A percentile compares a stretch with the other conserved stretches of the same genome.
Evolutionary conservation across 1,140 invertebrate genomes (phyloP).

Genomic region (Conus ventricosus): DNA sequence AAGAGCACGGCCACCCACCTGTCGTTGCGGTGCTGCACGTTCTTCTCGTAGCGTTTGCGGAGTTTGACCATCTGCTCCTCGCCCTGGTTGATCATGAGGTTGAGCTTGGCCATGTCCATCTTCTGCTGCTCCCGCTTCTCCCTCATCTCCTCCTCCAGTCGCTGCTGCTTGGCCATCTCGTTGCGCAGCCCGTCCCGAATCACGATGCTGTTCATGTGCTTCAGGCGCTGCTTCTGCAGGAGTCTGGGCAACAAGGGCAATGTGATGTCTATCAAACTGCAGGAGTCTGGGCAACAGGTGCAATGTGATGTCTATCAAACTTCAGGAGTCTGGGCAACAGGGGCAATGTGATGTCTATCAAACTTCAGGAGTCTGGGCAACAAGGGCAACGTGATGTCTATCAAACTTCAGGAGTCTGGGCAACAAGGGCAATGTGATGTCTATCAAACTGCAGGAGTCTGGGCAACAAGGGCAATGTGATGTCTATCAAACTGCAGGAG

Average conservation of each 20-base stretch:
- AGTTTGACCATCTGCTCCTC: constrained; percentile 74
- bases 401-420: constrained; percentile 58
- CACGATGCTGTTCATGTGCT: constrained; percentile 71
- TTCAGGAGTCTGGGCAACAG: constrained; percentile 58
- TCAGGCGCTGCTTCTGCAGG: constrained; percentile 71
- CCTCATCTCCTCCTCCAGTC: constrained; percentile 70
- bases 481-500: constrained; percentile 56
- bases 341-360: too few relatives aligned
- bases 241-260: constrained; percentile 49
- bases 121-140: constrained; percentile 73
- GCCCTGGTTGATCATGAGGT: constrained; percentile 74
- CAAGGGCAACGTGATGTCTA: too few relatives aligned
- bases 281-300: constrained; percentile 55
- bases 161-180: constrained; percentile 73
- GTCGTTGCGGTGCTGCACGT: constrained; percentile 72
- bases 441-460: constrained; percentile 64
- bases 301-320: too few relatives aligned
- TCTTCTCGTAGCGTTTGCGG: constrained; percentile 71
- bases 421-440: too few relatives aligned
- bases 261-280: constrained; percentile 43
- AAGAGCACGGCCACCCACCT: constrained; percentile 46
- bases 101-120: constrained; percentile 74
- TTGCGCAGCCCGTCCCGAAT: constrained; percentile 72
- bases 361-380: constrained; percentile 58
- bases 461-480: background rate